These are phyloP conservation scores for Acromyrmex echinatior DNA, from an alignment of 1,140 invertebrate species.

Conservation along the genomic window DNA sequence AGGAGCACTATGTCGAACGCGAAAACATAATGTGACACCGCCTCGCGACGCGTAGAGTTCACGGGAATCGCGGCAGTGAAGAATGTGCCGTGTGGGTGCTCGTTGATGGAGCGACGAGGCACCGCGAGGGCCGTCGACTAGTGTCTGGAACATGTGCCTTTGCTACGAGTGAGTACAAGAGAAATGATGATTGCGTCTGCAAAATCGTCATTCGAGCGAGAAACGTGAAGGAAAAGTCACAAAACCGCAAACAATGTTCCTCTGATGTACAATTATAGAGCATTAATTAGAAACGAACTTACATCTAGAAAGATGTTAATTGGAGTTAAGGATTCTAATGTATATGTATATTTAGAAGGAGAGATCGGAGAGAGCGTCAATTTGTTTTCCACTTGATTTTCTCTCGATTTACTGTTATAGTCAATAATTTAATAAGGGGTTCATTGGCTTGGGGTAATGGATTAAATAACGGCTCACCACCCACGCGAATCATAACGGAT, in stretches of 20 bases:
- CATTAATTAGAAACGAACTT: no score
- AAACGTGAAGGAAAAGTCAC: neutral
- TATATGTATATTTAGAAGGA: neutral
- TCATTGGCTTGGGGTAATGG: constrained; percentile 21
- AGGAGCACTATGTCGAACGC: neutral
- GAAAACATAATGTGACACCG: constrained; percentile 49
- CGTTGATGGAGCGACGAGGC: constrained; percentile 49
- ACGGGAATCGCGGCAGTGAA: neutral
- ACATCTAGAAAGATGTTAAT: neutral
- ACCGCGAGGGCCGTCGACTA: constrained; percentile 25
- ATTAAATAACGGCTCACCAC: constrained; percentile 29
- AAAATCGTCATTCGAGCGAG: neutral
- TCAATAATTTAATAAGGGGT: constrained; percentile 23
- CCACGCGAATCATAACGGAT: constrained; percentile 25
- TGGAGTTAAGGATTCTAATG: neutral
- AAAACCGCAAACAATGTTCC: neutral
- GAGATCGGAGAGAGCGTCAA: neutral
- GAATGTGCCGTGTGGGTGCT: constrained; percentile 1
- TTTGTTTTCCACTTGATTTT: neutral
- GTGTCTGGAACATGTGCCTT: constrained; percentile 67
- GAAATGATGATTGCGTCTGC: neutral
- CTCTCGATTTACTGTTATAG: constrained; percentile 1
- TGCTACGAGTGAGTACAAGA: constrained; percentile 57
- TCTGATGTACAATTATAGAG: no score
- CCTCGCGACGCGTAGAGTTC: neutral